Conservation (phyloP, 2,888 invertebrate genomes). For the Daptonema setosum region DNA sequence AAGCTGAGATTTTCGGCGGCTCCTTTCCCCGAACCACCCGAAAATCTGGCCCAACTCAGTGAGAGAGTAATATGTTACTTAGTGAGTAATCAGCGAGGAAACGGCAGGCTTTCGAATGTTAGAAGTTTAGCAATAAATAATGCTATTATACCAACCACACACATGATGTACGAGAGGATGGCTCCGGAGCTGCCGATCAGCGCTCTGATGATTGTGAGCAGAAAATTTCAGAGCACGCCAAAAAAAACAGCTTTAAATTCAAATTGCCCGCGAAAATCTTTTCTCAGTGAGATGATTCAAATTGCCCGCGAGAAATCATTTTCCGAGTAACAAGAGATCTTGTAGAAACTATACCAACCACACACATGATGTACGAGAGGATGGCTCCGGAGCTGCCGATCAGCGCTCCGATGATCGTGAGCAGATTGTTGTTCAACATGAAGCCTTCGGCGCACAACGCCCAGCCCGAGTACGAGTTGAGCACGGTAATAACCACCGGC, state of each 20-base stretch:
- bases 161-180: slow-evolving; percentile 78
- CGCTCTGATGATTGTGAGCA: slow-evolving; percentile 75
- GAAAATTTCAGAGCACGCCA: slow-evolving; percentile 68
- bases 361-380: slow-evolving; percentile 79
- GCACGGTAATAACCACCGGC: slow-evolving; percentile 75
- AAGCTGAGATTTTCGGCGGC: too few species aligned
- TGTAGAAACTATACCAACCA: too few species aligned
- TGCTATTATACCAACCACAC: slow-evolving; percentile 47
- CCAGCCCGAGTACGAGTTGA: slow-evolving; percentile 80
- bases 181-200: slow-evolving; percentile 74
- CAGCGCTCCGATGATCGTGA: slow-evolving; percentile 71
- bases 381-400: slow-evolving; percentile 78
- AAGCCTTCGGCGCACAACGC: slow-evolving; percentile 78
- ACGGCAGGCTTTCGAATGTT: too few species aligned
- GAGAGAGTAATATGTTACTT: too few species aligned
- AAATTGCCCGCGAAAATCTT: too few species aligned
- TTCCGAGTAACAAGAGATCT: too few species aligned
- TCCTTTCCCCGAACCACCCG: background rate
- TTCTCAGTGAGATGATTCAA: too few species aligned
- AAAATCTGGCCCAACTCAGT: too few species aligned
- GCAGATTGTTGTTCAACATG: slow-evolving; percentile 71
- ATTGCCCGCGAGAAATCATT: too few species aligned
- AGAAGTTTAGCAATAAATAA: too few species aligned
- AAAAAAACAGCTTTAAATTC: too few species aligned
- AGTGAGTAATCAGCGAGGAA: too few species aligned